phyloP scores from a whole-genome alignment of 2,113 vertebrate genomes.

The Haemorhous mexicanus region DNA sequence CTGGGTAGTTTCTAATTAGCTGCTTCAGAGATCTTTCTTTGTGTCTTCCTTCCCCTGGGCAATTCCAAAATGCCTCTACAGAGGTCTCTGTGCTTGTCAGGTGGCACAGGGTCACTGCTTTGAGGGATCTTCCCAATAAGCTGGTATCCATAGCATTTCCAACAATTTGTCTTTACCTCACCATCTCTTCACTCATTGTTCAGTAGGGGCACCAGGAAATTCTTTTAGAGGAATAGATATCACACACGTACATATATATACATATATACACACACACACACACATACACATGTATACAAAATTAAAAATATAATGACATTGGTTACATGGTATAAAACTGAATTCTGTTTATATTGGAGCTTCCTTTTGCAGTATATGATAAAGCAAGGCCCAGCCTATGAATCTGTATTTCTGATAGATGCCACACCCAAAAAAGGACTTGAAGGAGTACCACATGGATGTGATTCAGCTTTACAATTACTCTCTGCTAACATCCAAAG shows the following conservation, averaged over 20 bases:
- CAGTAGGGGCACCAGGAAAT: not conserved
- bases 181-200: not conserved
- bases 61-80: not conserved
- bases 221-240: not conserved
- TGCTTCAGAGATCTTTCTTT: not conserved
- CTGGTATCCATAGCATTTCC: not conserved
- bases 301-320: not conserved
- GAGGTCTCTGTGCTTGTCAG: not conserved
- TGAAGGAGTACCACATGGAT: not conserved
- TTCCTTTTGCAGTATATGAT: not conserved
- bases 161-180: not conserved
- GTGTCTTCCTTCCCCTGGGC: not conserved
- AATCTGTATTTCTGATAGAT: not conserved
- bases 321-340: not conserved
- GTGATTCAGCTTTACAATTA: not conserved
- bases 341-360: not conserved
- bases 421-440: not conserved
- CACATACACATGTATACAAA: not conserved
- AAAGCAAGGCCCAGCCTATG: not conserved
- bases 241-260: accelerated
- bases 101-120: not conserved
- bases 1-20: slow-evolving; percentile 53
- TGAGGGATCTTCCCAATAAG: not conserved
- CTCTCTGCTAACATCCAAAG: not conserved
- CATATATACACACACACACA: not conserved